A percentile compares a stretch with the other conserved stretches of the same genome.
Evolutionary conservation across 30 jellyfish, hydroid and myxozoan genomes (phyloP).

Genomic region (Sanderia malayensis): DNA sequence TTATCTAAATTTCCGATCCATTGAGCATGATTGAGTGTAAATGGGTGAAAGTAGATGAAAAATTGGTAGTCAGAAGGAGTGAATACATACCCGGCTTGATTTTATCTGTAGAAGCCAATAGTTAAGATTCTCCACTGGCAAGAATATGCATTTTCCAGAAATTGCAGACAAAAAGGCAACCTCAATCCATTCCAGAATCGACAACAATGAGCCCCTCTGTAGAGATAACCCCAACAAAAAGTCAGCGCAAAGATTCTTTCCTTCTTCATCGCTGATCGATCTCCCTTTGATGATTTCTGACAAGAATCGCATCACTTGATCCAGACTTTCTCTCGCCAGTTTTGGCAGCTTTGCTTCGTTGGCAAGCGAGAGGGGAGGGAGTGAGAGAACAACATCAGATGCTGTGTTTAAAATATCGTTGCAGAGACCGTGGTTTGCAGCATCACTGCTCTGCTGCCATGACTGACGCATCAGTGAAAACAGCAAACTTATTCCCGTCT

Average conservation of each 20-base stretch:
- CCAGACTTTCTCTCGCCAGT: constrained; percentile 69
- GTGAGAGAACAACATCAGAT: constrained; percentile 33
- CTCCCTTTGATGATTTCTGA: constrained; percentile 36
- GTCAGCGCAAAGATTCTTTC: constrained; percentile 51
- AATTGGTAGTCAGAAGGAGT: background rate
- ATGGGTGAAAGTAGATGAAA: too few relatives aligned
- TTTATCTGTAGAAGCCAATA: constrained; percentile 34
- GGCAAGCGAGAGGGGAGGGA: constrained; percentile 86
- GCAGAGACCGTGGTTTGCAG: constrained; percentile 43
- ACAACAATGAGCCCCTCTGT: constrained; percentile 67
- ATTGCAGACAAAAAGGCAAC: constrained; percentile 39
- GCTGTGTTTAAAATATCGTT: constrained; percentile 71
- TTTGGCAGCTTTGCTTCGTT: constrained; percentile 68
- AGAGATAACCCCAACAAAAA: constrained; percentile 69
- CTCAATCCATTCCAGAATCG: constrained; percentile 78
- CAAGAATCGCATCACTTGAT: constrained; percentile 56
- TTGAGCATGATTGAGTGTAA: too few relatives aligned
- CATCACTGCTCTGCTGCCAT: constrained; percentile 51
- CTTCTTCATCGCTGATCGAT: constrained; percentile 8
- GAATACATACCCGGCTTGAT: constrained; percentile 21
- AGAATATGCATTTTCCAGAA: constrained; percentile 3
- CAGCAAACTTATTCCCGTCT: constrained; percentile 68
- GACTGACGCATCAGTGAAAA: constrained; percentile 82
- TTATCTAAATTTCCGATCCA: too few relatives aligned
- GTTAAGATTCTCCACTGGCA: constrained; percentile 10